Percentiles rank a stretch among this genome's conserved stretches.
phyloP scores from a whole-genome alignment of 1,140 invertebrate species.

The Drosophila aff. region DNA sequence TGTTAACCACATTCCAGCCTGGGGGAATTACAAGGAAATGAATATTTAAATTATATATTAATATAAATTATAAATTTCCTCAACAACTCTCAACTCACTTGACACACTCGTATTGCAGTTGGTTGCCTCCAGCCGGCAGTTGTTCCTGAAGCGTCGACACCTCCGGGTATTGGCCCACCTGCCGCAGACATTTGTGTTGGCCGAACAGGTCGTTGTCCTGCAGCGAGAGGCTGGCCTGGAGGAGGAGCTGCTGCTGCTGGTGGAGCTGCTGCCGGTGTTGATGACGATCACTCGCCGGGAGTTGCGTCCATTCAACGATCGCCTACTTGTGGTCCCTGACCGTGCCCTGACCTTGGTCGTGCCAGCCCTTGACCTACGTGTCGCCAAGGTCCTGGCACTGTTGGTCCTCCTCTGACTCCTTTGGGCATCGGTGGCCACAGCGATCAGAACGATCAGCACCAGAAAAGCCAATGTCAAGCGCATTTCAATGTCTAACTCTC shows the following conservation, averaged over 20 bases:
- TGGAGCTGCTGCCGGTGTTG: slow-evolving; percentile 5
- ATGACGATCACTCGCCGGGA: background rate
- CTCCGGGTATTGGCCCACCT: slow-evolving; percentile 24
- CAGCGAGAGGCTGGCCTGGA: slow-evolving; percentile 39
- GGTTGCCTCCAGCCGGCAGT: slow-evolving; percentile 32
- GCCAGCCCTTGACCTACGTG: background rate
- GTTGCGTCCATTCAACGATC: slow-evolving; percentile 1
- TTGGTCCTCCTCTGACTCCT: background rate
- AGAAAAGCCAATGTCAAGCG: slow-evolving; percentile 29
- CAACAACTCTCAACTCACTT: slow-evolving; percentile 17
- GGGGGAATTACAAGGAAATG: background rate
- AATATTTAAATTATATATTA: too few species aligned
- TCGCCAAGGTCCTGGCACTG: slow-evolving; percentile 5
- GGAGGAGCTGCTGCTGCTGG: slow-evolving; percentile 20
- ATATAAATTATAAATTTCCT: too few species aligned
- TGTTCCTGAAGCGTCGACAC: slow-evolving; percentile 34
- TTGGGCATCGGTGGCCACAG: slow-evolving; percentile 41
- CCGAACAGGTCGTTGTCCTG: slow-evolving; percentile 8
- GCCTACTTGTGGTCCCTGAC: background rate
- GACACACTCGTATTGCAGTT: slow-evolving; percentile 33
- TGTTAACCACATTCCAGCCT: slow-evolving; percentile 36
- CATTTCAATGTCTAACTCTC: slow-evolving; percentile 29
- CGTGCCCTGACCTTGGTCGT: background rate
- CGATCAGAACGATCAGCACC: slow-evolving; percentile 34
- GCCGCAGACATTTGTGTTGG: slow-evolving; percentile 36